A percentile compares a stretch with the other conserved stretches of the same genome.
phyloP scores from a whole-genome alignment of 2,797 vertebrate species.

The Esox lucius region DNA sequence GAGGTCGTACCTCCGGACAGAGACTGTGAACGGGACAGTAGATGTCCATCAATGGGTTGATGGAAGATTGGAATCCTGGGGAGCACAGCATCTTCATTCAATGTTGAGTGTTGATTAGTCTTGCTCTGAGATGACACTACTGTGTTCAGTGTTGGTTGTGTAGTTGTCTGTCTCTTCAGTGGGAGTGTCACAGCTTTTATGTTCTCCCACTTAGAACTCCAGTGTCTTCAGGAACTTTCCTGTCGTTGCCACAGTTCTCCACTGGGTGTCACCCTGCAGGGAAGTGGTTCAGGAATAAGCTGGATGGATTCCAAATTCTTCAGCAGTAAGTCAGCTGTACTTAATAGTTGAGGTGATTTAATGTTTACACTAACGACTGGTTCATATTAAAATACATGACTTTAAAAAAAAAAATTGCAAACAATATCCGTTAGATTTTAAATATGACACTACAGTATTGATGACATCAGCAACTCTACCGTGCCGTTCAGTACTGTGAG shows the following conservation, averaged over 20 bases:
- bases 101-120: not conserved
- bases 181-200: too few species aligned
- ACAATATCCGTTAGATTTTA: not conserved
- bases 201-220: too few species aligned
- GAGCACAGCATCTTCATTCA: conserved; percentile 4
- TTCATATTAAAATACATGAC: too few species aligned
- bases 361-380: too few species aligned
- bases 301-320: not conserved
- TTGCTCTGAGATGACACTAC: too few species aligned
- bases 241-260: conserved; percentile 3
- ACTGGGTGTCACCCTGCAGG: too few species aligned
- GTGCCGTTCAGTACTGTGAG: not conserved
- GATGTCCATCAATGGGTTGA: conserved; percentile 46
- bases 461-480: not conserved
- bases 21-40: conserved; percentile 77
- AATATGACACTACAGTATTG: not conserved
- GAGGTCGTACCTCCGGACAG: conserved; percentile 69
- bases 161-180: too few species aligned
- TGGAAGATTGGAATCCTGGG: not conserved
- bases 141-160: too few species aligned
- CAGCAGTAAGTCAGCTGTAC: not conserved
- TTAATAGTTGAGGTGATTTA: not conserved
- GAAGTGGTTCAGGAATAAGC: not conserved
- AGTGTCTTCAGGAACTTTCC: conserved; percentile 51
- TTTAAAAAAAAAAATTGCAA: too few species aligned